Evolutionary conservation across 2,797 vertebrate species (phyloP).

Genomic region (Microtus obscurus): DNA sequence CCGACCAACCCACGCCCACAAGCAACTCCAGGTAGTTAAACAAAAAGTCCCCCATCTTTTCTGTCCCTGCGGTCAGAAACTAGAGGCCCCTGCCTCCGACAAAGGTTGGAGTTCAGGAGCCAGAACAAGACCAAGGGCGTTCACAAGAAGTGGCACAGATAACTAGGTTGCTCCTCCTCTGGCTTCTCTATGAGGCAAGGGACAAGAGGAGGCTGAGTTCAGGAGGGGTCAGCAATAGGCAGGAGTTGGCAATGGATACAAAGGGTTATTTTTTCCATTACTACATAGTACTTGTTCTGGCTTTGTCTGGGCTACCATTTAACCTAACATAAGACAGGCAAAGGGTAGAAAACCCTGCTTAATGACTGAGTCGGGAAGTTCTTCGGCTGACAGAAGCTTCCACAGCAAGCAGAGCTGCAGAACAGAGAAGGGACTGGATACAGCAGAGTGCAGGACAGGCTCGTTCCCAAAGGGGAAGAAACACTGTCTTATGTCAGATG

Average conservation of each 20-base stretch:
- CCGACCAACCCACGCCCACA: background rate
- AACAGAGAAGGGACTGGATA: background rate
- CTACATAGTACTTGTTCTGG: background rate
- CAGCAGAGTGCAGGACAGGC: background rate
- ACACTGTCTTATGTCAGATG: background rate
- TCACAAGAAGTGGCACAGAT: background rate
- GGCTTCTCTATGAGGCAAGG: background rate
- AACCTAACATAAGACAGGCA: background rate
- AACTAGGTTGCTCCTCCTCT: background rate
- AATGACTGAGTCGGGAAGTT: background rate
- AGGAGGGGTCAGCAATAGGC: background rate
- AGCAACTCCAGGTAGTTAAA: background rate
- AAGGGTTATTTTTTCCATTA: background rate
- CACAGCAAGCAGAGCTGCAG: background rate
- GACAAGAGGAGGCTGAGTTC: background rate
- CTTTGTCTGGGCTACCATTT: background rate
- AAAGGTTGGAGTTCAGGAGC: background rate
- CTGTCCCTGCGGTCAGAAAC: background rate
- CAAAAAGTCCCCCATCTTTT: background rate
- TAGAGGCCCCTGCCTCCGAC: background rate
- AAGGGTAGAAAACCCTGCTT: background rate
- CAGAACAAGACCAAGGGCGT: background rate
- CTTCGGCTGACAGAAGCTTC: background rate
- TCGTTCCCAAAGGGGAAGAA: background rate
- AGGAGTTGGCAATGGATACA: background rate